phyloP scores from a whole-genome alignment of 2,888 invertebrate genomes.

The Pseudoips prasinana region DNA sequence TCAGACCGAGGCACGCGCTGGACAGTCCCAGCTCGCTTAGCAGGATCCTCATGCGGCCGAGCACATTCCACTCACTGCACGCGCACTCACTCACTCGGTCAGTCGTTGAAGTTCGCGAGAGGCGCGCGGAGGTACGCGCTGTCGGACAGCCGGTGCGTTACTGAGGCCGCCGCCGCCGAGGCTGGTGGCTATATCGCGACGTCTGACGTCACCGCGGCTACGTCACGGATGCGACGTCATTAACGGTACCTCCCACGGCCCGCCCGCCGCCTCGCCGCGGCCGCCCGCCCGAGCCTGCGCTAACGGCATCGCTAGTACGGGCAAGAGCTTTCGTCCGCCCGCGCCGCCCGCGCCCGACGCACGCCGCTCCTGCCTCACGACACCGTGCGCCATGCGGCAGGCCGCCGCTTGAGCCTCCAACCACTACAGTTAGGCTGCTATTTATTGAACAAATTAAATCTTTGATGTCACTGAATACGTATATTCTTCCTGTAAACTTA shows the following conservation, averaged over 20 bases:
- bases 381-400: too few species aligned
- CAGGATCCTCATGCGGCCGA: conserved; percentile 82
- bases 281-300: conserved; percentile 80
- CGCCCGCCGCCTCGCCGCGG: conserved; percentile 65
- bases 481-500: too few species aligned
- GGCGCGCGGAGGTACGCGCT: conserved; percentile 70
- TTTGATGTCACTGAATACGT: too few species aligned
- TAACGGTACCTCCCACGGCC: conserved; percentile 82
- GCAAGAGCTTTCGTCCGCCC: conserved; percentile 69
- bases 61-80: conserved; percentile 81
- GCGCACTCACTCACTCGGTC: conserved; percentile 77
- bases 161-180: conserved; percentile 81
- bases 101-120: conserved; percentile 58
- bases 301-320: conserved; percentile 79
- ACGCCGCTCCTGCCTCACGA: conserved; percentile 34
- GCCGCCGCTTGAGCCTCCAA: background rate
- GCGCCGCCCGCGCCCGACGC: conserved; percentile 47
- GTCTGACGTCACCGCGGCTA: conserved; percentile 75
- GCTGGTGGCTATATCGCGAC: conserved; percentile 79
- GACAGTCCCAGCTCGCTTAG: conserved; percentile 80
- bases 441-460: too few species aligned
- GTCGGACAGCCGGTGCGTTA: conserved; percentile 79
- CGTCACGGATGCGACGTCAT: conserved; percentile 76
- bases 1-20: conserved; percentile 79
- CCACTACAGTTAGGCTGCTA: background rate